Conservation (phyloP, 2,113 vertebrate species). For the Vulpes ferrilata region DNA sequence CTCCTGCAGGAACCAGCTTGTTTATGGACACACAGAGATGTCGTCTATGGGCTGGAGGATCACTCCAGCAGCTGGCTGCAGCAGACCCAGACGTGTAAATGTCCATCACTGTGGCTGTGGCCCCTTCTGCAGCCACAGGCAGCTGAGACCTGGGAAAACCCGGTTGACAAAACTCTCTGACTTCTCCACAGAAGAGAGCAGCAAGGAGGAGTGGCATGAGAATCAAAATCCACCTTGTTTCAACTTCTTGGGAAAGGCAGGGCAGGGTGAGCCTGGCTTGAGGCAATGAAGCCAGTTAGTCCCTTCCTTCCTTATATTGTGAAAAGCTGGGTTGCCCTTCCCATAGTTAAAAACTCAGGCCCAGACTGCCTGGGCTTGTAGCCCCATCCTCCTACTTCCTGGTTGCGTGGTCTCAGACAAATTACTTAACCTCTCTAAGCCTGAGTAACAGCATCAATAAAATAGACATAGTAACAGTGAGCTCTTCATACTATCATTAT, state of each 20-base stretch:
- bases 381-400: neutral
- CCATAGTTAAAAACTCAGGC: neutral
- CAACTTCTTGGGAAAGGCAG: neutral
- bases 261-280: neutral
- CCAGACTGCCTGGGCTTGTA: neutral
- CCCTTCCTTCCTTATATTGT: neutral
- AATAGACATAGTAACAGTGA: neutral
- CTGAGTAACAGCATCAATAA: neutral
- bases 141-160: neutral
- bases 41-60: neutral
- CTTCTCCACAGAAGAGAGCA: neutral
- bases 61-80: neutral
- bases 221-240: neutral
- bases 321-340: neutral
- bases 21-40: neutral
- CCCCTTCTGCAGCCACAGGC: neutral
- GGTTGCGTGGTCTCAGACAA: slow-evolving; percentile 23
- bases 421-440: slow-evolving; percentile 13
- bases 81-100: neutral
- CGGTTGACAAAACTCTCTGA: neutral
- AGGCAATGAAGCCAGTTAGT: neutral
- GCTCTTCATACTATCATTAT: neutral
- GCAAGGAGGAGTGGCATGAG: neutral
- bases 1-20: neutral
- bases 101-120: too few species aligned